Evolutionary conservation across 2,888 invertebrate species (phyloP), one percentile per base, ranked within the genome.

Genomic region (Cheilosia vulpina): DNA sequence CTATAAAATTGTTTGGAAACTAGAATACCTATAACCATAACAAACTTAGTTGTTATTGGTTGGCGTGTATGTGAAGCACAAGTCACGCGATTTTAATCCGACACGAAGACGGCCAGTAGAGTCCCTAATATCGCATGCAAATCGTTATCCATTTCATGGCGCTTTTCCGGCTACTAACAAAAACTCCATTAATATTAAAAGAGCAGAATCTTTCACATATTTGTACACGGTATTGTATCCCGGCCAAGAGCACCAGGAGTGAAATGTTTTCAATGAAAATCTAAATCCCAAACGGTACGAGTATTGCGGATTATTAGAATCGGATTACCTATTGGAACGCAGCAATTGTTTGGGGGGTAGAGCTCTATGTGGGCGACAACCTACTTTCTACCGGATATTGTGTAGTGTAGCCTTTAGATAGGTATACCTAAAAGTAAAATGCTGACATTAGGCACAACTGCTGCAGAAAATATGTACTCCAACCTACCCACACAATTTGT

Each of bases 301-400:
- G 27, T 1, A 84, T 69, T 55, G 69, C 71, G 58, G 69, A 80
- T 71, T 80, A 84, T 80, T 41, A 65, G 53, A 75, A 84, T 69
- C 75, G 71, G 65, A 79, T 79, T 79, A 75, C 27, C n/a, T 9
- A 31, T 15, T n/a, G 1, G 19, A 47, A 3, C 34, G 17, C 53
- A 38, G 41, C 45, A 21, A 17, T 45, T 58, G 38, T 15, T 21
- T 43, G 41, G 45, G 43, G n/a, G 13, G 27, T 38, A 45, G 43
- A 52, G 45, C 43, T 43, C 57, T 38, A 66, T 47, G 47, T 71
- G 77, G 58, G 34, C 21, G 63, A 66, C 80, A 84, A 80, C 84
- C 84, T 80, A 71, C 58, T 71, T 84, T 80, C 63, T 50, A 38
- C 41, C 69, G 45, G 47, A 71, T 75, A 34, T 80, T 80, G 50